Conservation (phyloP, 2,797 vertebrate genomes). For the Vespertilio murinus region DNA sequence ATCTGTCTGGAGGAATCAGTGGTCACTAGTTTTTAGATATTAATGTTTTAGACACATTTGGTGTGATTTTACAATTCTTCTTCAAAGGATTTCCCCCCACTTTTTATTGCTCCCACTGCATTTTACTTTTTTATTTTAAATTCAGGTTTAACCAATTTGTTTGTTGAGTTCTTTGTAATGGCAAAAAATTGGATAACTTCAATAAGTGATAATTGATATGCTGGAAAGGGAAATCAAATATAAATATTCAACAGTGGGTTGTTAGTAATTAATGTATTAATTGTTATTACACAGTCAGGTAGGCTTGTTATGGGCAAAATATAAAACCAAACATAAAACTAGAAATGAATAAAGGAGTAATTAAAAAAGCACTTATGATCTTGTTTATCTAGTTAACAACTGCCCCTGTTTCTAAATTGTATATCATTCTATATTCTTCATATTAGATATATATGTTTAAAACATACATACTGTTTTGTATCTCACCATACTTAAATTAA, state of each 20-base stretch:
- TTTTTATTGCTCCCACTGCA: background rate
- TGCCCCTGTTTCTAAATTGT: background rate
- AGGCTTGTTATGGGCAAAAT: background rate
- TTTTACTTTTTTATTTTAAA: constrained; percentile 33
- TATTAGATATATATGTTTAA: background rate
- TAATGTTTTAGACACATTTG: background rate
- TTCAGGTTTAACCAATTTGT: background rate
- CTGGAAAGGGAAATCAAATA: background rate
- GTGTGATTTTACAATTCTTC: background rate
- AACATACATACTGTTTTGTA: background rate
- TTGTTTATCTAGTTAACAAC: background rate
- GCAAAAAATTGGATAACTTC: background rate
- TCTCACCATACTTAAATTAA: background rate
- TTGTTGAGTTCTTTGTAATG: constrained; percentile 23
- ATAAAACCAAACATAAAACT: background rate
- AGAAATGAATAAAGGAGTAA: background rate
- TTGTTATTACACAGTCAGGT: background rate
- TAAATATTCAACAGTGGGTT: constrained; percentile 2
- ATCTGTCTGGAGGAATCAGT: background rate
- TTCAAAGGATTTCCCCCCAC: background rate
- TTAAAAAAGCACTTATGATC: background rate
- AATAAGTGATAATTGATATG: background rate
- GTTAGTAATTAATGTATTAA: background rate
- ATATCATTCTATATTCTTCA: background rate
- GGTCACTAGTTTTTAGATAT: constrained; percentile 31